Percentiles rank a stretch among this genome's conserved stretches.
Conservation (phyloP, 2,113 vertebrate species). For the Thermophis baileyi region DNA sequence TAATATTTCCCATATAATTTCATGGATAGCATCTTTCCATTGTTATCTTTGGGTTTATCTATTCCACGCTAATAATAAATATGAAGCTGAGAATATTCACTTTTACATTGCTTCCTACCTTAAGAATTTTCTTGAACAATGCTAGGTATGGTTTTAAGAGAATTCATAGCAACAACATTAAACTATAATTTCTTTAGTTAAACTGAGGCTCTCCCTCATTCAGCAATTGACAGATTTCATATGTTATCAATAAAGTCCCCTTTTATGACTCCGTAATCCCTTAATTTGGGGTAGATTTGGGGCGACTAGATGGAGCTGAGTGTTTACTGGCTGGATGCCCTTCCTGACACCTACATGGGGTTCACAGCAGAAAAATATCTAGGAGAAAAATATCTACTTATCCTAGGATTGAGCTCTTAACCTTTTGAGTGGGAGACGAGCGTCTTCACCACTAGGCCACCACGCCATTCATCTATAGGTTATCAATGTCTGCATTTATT, state of each 20-base stretch:
- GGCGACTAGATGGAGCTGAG: background rate
- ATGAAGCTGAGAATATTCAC: background rate
- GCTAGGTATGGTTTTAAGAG: background rate
- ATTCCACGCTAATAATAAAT: background rate
- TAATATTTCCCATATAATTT: background rate
- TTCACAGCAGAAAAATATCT: no score
- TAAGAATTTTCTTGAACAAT: background rate
- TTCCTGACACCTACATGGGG: background rate
- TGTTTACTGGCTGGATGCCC: background rate
- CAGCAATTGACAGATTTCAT: background rate
- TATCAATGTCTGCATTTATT: fast-evolving
- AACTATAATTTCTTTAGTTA: background rate
- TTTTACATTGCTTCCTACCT: background rate
- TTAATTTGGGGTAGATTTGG: background rate
- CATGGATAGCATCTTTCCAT: background rate
- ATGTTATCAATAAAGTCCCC: background rate
- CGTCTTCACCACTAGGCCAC: background rate
- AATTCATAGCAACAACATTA: background rate
- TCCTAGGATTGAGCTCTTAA: background rate
- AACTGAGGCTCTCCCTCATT: background rate
- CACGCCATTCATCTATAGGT: background rate
- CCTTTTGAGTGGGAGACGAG: background rate
- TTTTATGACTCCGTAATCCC: background rate
- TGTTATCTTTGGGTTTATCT: background rate
- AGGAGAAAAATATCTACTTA: background rate